Conservation (phyloP, 1,140 invertebrate genomes). For the Bombus sibiricus region DNA sequence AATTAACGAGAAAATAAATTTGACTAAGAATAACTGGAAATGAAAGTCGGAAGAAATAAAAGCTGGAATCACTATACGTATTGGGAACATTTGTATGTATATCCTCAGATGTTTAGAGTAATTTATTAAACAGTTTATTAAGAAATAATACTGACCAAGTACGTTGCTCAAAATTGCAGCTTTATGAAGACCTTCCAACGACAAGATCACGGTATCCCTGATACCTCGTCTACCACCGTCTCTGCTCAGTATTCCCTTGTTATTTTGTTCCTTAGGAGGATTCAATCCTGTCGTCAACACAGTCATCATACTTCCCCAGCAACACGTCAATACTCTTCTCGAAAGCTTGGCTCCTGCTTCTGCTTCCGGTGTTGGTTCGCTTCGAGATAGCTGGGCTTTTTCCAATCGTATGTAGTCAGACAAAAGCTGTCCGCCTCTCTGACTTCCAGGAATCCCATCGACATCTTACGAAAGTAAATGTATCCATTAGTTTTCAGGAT, state of each 20-base stretch:
- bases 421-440: slow-evolving; percentile 88
- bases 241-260: slow-evolving; percentile 78
- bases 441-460: slow-evolving; percentile 89
- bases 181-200: slow-evolving; percentile 93
- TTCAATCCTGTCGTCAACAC: slow-evolving; percentile 91
- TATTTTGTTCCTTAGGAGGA: slow-evolving; percentile 79
- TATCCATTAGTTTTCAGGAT: no score
- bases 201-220: slow-evolving; percentile 89
- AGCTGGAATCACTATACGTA: no score
- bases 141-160: slow-evolving; percentile 79
- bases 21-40: no score
- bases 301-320: slow-evolving; percentile 95
- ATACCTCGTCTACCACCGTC: slow-evolving; percentile 84
- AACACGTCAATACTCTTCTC: slow-evolving; percentile 91
- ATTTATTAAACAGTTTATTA: background rate
- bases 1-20: background rate
- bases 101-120: no score
- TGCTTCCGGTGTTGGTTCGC: slow-evolving; percentile 87
- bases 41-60: background rate
- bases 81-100: no score
- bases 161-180: slow-evolving; percentile 89
- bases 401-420: slow-evolving; percentile 93
- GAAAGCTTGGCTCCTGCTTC: slow-evolving; percentile 88
- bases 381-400: slow-evolving; percentile 85
- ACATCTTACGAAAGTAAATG: slow-evolving; percentile 84